These are phyloP conservation scores for Eulithis prunata DNA, from an alignment of 2,888 invertebrate species.

Conservation along the genomic window DNA sequence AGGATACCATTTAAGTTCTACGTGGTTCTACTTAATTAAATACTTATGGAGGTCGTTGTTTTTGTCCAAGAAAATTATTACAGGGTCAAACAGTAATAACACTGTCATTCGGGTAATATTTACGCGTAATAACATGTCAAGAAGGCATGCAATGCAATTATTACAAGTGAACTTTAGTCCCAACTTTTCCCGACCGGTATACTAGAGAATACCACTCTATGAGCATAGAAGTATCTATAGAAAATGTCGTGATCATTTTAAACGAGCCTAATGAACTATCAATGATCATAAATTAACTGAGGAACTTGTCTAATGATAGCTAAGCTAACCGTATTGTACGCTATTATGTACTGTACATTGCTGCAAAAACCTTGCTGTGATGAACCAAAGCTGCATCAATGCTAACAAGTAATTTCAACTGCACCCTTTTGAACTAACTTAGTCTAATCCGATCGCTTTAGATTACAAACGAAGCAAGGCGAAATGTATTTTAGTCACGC, in stretches of 20 bases:
- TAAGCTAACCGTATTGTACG: constrained; percentile 1
- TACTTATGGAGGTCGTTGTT: no score
- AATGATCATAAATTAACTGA: constrained; percentile 15
- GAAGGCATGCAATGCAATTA: no score
- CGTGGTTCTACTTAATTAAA: neutral
- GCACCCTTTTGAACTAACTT: constrained; percentile 24
- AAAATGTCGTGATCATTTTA: constrained; percentile 1
- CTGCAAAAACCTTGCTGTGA: constrained; percentile 11
- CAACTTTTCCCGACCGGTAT: neutral
- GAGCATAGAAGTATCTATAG: no score
- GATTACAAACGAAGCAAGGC: constrained; percentile 32
- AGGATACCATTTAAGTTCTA: constrained; percentile 10
- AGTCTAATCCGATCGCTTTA: constrained; percentile 34
- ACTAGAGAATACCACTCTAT: neutral
- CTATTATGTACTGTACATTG: neutral
- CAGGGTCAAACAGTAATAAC: neutral
- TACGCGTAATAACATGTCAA: no score
- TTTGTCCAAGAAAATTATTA: neutral
- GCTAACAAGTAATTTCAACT: constrained; percentile 14
- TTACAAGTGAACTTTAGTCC: neutral
- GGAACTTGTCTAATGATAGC: constrained; percentile 9
- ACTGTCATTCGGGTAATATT: no score
- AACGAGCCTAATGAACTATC: constrained; percentile 12
- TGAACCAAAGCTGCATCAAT: constrained; percentile 8
- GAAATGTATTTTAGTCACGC: constrained; percentile 52